Evolutionary conservation across 2,113 vertebrate species (phyloP).

Genomic region (Cyanoramphus novaezelandiae): DNA sequence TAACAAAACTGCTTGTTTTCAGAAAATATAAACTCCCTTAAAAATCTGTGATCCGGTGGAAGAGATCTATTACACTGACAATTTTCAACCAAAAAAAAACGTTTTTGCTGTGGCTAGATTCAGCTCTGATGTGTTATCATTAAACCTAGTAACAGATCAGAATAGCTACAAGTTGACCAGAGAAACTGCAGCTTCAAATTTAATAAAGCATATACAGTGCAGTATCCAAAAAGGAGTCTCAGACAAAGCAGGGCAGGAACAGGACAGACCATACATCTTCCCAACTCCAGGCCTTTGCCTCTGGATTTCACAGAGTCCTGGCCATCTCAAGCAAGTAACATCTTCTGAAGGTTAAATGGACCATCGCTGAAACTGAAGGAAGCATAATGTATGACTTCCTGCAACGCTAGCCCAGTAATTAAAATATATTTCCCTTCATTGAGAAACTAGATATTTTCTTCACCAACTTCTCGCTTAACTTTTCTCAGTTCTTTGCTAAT

Average conservation of each 20-base stretch:
- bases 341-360: background rate
- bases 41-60: background rate
- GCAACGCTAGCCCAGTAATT: background rate
- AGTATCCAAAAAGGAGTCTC: background rate
- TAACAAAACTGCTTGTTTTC: background rate
- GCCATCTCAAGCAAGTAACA: background rate
- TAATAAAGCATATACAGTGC: background rate
- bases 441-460: background rate
- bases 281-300: background rate
- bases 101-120: background rate
- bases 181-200: background rate
- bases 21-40: background rate
- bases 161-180: background rate
- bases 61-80: background rate
- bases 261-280: background rate
- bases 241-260: background rate
- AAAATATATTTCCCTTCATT: background rate
- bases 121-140: background rate
- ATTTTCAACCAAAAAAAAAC: background rate
- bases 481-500: background rate
- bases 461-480: background rate
- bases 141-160: background rate
- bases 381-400: background rate
- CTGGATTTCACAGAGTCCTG: background rate
- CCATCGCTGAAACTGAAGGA: background rate